Evolutionary conservation across 2,888 invertebrate species (phyloP).

Genomic region (Gymnocheta viridis): DNA sequence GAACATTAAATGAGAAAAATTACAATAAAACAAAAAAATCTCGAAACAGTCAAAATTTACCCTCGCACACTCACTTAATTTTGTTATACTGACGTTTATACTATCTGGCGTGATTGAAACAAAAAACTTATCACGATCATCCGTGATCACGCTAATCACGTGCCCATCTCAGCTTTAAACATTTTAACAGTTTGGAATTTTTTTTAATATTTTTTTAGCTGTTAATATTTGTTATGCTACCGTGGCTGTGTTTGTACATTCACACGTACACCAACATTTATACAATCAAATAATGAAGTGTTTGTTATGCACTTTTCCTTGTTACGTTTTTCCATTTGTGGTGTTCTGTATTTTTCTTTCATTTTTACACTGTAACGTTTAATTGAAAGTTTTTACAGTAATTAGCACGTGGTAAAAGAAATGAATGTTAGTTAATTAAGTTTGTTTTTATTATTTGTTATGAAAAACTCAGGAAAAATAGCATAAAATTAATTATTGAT

Average conservation of each 20-base stretch:
- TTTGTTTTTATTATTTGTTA: background rate
- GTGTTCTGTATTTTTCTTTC: background rate
- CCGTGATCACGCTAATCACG: no score
- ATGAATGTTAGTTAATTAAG: background rate
- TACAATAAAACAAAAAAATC: no score
- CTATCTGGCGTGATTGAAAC: no score
- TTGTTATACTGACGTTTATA: no score
- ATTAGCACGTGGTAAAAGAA: background rate
- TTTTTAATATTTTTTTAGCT: background rate
- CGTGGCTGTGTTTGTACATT: background rate
- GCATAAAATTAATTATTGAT: no score
- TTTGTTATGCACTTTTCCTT: constrained; percentile 37
- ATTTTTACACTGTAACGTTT: background rate
- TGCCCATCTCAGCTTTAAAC: no score
- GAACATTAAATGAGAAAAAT: no score
- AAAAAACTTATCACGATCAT: no score
- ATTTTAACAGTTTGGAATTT: no score
- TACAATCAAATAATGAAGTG: constrained; percentile 1
- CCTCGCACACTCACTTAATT: no score
- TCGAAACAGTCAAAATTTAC: no score
- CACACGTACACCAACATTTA: background rate
- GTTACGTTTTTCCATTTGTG: constrained; percentile 2
- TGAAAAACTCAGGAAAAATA: no score
- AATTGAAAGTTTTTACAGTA: background rate
- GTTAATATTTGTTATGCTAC: constrained; percentile 1